A percentile compares a stretch with the other conserved stretches of the same genome.
Evolutionary conservation across 2,113 vertebrate species (phyloP).

Genomic region (Tetrao urogallus): DNA sequence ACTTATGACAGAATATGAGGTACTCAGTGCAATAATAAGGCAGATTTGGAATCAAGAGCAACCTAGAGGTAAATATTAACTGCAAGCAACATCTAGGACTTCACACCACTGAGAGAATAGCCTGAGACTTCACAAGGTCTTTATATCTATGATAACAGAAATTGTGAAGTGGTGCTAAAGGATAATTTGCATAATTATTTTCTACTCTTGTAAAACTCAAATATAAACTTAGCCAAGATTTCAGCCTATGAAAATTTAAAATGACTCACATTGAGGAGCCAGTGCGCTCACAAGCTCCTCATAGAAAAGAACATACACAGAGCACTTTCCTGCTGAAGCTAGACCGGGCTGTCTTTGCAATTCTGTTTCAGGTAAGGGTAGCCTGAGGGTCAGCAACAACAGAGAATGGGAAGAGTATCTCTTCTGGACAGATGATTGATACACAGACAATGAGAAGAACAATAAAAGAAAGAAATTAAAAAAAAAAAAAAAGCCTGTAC

Average conservation of each 20-base stretch:
- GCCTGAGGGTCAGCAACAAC: not conserved
- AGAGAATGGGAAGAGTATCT: not conserved
- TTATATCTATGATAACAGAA: not conserved
- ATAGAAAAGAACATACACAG: not conserved
- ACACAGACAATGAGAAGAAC: accelerated
- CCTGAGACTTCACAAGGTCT: not conserved
- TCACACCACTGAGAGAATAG: not conserved
- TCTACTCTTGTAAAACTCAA: not conserved
- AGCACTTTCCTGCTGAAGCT: not conserved
- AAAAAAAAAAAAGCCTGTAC: not conserved
- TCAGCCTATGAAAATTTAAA: slow-evolving; percentile 11
- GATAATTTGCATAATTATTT: not conserved
- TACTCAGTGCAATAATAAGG: not conserved
- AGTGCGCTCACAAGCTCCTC: not conserved
- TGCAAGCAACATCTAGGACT: not conserved
- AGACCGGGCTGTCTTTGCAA: not conserved
- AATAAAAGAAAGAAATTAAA: not conserved
- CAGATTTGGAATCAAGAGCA: not conserved
- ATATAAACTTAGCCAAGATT: not conserved
- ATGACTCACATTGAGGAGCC: not conserved
- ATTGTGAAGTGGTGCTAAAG: not conserved
- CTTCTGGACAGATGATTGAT: not conserved
- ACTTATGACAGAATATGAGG: not conserved
- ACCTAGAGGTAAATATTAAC: not conserved
- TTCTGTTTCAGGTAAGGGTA: not conserved